Base-by-base conservation (phyloP, 2,113 vertebrate genomes). In the Perca fluviatilis region DNA sequence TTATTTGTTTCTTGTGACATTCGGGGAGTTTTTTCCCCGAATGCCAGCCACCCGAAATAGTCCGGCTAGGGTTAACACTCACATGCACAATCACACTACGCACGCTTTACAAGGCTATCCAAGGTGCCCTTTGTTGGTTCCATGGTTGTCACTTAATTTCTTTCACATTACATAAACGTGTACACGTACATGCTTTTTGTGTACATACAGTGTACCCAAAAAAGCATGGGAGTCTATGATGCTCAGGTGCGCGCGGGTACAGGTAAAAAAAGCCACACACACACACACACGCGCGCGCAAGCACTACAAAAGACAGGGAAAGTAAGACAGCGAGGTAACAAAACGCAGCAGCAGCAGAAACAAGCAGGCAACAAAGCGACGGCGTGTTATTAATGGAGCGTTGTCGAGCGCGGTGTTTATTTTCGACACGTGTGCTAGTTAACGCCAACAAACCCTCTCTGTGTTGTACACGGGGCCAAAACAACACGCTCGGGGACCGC, bases 371-470 rank as follows among this genome's bases (percentile, higher is more conserved):
- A 89, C 88, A 93, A 92, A 93, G 89, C 75, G 74, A 66, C 60
- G 79, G 80, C 74, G 43, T 84, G 92, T 94, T 95, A 95, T 93
- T 94, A 94, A 95, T 94, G 92, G 85, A 82, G 82, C 86, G 60
- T 84, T 83, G 89, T 87, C 70, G 89, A 91, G 88, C 64, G 81
- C 78, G 84, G 90, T 92, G 93, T 94, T 95, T 95, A 94, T 94
- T 94, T 92, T 89, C 77, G 77, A 95, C 92, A 94, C 83, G 88
- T 92, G 94, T 92, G 93, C 95, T 95, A 94, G 91, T 95, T 95
- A 91, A 90, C 81, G 86, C 77, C 91, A 93, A 93, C 92, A 95
- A 93, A 94, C 92, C 65, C 90, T 75, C 89, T 80, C 76, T 50
- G 65, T 93, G 93, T 93, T 84, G 63, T 84, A 90, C 91, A 91